Conservation (phyloP, 2,888 invertebrate genomes). For the Lasius fuliginosus region DNA sequence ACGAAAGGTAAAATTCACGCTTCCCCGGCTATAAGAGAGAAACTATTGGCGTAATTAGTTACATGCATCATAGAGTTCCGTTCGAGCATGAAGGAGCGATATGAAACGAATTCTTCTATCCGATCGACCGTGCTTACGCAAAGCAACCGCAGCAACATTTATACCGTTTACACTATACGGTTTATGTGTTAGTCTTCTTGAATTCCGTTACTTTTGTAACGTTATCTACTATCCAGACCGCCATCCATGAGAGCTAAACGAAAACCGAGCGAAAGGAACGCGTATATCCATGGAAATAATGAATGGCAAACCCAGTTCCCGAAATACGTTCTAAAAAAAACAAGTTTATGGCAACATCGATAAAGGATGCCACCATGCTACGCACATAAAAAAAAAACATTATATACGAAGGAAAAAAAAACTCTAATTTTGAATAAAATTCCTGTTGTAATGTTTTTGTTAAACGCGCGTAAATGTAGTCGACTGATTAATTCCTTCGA, state of each 20-base stretch:
- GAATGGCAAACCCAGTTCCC: neutral
- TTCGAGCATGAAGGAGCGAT: constrained; percentile 57
- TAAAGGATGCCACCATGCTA: neutral
- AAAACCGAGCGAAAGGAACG: constrained; percentile 17
- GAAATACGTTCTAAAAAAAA: constrained; percentile 26
- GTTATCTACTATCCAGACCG: neutral
- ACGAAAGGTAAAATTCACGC: constrained; percentile 50
- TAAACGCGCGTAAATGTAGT: constrained; percentile 16
- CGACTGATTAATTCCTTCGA: constrained; percentile 32
- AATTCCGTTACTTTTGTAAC: constrained; percentile 15
- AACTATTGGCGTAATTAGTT: constrained; percentile 66
- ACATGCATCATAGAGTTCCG: constrained; percentile 55
- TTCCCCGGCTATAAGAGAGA: constrained; percentile 35
- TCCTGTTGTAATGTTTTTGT: neutral
- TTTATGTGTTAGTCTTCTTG: neutral
- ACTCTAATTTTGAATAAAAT: neutral
- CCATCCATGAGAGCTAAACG: neutral
- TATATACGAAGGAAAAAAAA: neutral
- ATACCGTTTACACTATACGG: neutral
- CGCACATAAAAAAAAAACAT: neutral
- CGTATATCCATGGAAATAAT: constrained; percentile 26
- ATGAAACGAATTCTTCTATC: constrained; percentile 62
- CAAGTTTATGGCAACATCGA: neutral
- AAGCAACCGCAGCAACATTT: constrained; percentile 30
- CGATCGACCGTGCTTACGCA: constrained; percentile 38